A percentile compares a stretch with the other conserved stretches of the same genome.
These are phyloP conservation scores for Epinotia demarniana DNA, from an alignment of 2,888 invertebrate genomes.

Conservation along the genomic window DNA sequence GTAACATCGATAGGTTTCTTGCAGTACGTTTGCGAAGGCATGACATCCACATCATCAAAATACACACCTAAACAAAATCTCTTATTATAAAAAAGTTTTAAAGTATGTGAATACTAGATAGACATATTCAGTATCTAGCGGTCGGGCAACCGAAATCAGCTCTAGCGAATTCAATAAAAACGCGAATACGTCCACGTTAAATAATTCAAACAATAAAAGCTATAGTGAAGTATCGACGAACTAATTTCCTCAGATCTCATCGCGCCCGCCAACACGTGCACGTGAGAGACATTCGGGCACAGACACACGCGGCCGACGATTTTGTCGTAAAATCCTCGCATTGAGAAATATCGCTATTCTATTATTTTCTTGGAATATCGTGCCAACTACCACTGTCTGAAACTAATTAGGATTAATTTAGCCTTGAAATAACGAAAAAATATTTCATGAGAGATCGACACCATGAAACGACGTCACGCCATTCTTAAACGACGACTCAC, in stretches of 20 bases:
- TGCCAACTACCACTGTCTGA: slow-evolving; percentile 59
- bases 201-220: slow-evolving; percentile 19
- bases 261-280: slow-evolving; percentile 21
- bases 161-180: slow-evolving; percentile 5
- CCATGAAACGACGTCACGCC: slow-evolving; percentile 64
- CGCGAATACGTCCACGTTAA: slow-evolving; percentile 6
- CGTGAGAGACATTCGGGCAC: slow-evolving; percentile 12
- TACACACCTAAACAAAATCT: too few species aligned
- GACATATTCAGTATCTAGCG: neutral
- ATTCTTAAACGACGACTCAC: slow-evolving; percentile 70
- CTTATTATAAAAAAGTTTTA: too few species aligned
- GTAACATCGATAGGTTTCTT: too few species aligned
- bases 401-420: slow-evolving; percentile 54
- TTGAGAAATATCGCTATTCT: slow-evolving; percentile 45
- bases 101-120: neutral
- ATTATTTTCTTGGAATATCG: slow-evolving; percentile 52
- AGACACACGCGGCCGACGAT: slow-evolving; percentile 11
- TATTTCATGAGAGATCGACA: slow-evolving; percentile 55
- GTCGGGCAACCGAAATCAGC: neutral
- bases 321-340: slow-evolving; percentile 36
- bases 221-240: slow-evolving; percentile 25
- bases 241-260: slow-evolving; percentile 39
- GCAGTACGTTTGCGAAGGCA: too few species aligned
- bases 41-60: too few species aligned
- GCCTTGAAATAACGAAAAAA: slow-evolving; percentile 61